Percentiles rank a stretch among this genome's conserved stretches.
Conservation (phyloP, 2,113 vertebrate species). For the Chitala chitala region DNA sequence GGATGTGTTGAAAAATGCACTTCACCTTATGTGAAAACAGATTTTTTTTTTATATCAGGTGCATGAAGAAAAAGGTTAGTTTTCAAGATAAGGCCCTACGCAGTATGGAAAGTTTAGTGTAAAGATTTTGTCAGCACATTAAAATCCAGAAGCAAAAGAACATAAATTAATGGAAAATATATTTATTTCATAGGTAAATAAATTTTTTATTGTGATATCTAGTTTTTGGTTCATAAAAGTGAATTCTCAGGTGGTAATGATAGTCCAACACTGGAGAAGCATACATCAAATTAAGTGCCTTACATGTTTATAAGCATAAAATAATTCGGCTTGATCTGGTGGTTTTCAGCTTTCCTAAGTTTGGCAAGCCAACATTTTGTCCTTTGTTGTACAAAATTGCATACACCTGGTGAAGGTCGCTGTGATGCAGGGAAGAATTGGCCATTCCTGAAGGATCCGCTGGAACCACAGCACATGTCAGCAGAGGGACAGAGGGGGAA, state of each 20-base stretch:
- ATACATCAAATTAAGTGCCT: background rate
- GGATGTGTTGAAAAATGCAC: constrained; percentile 49
- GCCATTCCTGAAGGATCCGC: background rate
- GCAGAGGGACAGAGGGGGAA: background rate
- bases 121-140: background rate
- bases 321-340: too few species aligned
- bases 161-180: background rate
- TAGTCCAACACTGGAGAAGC: background rate
- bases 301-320: background rate
- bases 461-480: background rate
- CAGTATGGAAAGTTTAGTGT: background rate
- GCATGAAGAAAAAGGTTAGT: constrained; percentile 22
- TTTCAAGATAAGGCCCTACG: background rate
- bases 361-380: background rate
- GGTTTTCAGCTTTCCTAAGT: background rate
- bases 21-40: constrained; percentile 36
- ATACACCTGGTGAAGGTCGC: background rate
- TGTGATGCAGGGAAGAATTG: background rate
- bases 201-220: background rate
- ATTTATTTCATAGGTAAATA: background rate
- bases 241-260: background rate
- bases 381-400: background rate
- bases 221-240: background rate
- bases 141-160: background rate
- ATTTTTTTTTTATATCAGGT: background rate